Conservation (phyloP, 2,888 invertebrate species). For the Eupithecia subumbrata region DNA sequence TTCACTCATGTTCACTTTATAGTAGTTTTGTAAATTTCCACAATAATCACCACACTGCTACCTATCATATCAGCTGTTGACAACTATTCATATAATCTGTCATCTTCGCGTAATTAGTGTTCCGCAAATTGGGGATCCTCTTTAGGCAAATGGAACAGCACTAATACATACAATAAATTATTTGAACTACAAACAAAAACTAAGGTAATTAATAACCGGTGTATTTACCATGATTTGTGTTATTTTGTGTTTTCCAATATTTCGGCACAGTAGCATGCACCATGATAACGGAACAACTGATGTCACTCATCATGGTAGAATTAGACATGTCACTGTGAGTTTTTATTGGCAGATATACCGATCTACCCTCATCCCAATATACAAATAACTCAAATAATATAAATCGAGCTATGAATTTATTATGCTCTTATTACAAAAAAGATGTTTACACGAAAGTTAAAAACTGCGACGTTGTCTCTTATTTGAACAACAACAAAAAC, state of each 20-base stretch:
- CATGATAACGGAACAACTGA: not conserved
- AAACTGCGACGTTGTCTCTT: too few species aligned
- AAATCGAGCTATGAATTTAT: not conserved
- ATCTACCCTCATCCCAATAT: not conserved
- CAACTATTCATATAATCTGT: slow-evolving; percentile 20
- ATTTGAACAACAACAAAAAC: not conserved
- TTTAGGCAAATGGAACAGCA: not conserved
- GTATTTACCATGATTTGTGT: too few species aligned
- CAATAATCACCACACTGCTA: not conserved
- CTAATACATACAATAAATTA: not conserved
- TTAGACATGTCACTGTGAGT: not conserved
- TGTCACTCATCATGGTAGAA: too few species aligned
- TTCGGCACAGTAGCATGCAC: too few species aligned
- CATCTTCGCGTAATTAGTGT: slow-evolving; percentile 20
- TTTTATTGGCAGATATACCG: not conserved
- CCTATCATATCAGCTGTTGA: slow-evolving; percentile 29
- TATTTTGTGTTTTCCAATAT: too few species aligned
- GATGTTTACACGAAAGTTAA: not conserved
- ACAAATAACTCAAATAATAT: not conserved
- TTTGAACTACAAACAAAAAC: not conserved
- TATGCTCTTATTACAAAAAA: not conserved
- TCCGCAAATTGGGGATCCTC: not conserved
- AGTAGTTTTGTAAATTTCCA: slow-evolving; percentile 12
- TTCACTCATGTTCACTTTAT: slow-evolving; percentile 54
- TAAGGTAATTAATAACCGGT: too few species aligned